Conservation (phyloP, 64 coral and sea anemone genomes). For the Acropora tenuis region DNA sequence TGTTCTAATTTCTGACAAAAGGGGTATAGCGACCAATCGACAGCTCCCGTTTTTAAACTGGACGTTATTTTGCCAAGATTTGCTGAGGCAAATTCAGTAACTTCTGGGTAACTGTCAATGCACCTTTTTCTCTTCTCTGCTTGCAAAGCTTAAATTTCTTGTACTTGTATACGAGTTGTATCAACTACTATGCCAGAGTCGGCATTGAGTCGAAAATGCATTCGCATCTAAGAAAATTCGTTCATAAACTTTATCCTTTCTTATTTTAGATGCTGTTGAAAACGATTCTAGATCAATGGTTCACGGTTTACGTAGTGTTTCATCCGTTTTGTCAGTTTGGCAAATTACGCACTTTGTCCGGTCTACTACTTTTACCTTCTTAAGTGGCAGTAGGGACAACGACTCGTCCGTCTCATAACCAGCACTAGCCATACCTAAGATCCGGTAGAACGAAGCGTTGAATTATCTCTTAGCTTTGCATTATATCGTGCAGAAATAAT, state of each 20-base stretch:
- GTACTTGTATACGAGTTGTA: slow-evolving; percentile 28
- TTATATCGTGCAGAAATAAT: neutral
- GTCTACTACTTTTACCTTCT: slow-evolving; percentile 20
- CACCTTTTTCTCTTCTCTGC: neutral
- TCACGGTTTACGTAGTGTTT: slow-evolving; percentile 4
- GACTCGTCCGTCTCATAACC: neutral
- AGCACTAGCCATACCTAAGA: slow-evolving; percentile 1
- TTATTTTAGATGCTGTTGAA: neutral
- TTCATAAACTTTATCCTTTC: slow-evolving; percentile 21
- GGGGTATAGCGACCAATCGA: slow-evolving; percentile 67
- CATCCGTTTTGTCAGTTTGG: slow-evolving; percentile 9
- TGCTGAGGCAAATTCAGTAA: neutral
- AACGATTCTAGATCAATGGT: neutral
- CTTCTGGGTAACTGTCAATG: neutral
- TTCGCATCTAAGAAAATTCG: neutral
- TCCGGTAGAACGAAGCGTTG: neutral
- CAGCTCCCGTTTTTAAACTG: neutral
- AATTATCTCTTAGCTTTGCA: slow-evolving; percentile 1
- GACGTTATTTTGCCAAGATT: neutral
- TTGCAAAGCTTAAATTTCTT: slow-evolving; percentile 12
- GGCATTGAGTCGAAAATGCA: neutral
- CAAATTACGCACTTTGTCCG: slow-evolving; percentile 22
- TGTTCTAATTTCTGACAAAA: slow-evolving; percentile 54
- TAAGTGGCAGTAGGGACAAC: neutral
- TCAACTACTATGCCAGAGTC: slow-evolving; percentile 17